Evolutionary conservation across 2,113 vertebrate genomes (phyloP), one percentile per base, ranked within the genome.

Genomic region (Megaceryle maxima): DNA sequence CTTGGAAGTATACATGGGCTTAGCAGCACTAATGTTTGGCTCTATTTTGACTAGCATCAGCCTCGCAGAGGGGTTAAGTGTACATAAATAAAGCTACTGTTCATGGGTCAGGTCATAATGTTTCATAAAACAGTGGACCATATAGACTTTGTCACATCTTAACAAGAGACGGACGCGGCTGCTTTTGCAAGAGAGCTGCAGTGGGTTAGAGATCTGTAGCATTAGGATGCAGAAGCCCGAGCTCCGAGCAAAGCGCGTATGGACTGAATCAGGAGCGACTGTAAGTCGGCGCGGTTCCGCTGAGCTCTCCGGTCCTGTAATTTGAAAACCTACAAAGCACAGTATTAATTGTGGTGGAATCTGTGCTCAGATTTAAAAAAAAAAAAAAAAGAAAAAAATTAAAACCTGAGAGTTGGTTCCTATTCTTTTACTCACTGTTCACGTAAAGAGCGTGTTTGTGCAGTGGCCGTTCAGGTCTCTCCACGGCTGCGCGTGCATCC

Each of bases 161-260:
- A 35, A n/a, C 15, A 14, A 48, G 74, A 22, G 24, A 4, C 0
- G 1, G 20, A 9, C 4, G 16, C 0, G 0, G 19, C 24, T 22
- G 66, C 39, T 37, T 18, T 25, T 10, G 21, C 11, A 3, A 41
- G 46, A 29, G 72, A 43, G 57, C 74, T 37, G 86, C 16, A 3
- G 69, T 1, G 66, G 51, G 4, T 7, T 3, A 11, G 86, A 16
- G 35, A 28, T 43, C 29, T 3, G 0, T 5, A 3, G 39, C 11
- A 2, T 13, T n/a, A 31, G 44, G 6, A 0, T 15, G 21, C 8
- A 5, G 81, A 64, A 80, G 51, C 26, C 21, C 88, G 33, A 62
- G 5, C 4, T 44, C 24, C 1, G 6, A 35, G 63, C 4, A 10
- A 8, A 11, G 15, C 11, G 16, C 10, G 0, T 3, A 0, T 4